phyloP scores from a whole-genome alignment of 2,797 vertebrate species.

The Orestias chungarensis region DNA sequence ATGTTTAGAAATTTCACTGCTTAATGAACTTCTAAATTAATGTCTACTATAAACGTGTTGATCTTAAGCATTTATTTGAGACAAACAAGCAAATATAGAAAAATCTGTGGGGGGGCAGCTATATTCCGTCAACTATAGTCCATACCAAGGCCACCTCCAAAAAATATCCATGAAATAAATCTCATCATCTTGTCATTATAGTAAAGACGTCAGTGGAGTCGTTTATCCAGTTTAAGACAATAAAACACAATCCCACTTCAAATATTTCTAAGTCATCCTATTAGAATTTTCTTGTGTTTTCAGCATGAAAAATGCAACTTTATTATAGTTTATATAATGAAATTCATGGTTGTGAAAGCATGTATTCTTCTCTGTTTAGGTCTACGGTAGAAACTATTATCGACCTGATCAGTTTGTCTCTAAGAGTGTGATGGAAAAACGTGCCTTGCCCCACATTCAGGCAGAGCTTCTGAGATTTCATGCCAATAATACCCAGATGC shows the following conservation, averaged over 20 bases:
- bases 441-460: constrained; percentile 81
- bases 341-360: not conserved
- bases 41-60: no score
- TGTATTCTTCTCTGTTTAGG: constrained; percentile 58
- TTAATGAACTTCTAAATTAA: no score
- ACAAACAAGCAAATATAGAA: not conserved
- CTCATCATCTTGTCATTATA: no score
- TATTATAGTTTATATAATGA: not conserved
- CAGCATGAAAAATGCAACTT: not conserved
- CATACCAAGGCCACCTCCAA: not conserved
- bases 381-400: constrained; percentile 84
- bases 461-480: constrained; percentile 83
- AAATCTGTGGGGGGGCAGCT: not conserved
- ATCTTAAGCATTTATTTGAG: not conserved
- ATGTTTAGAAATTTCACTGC: no score
- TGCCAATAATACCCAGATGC: constrained; percentile 77
- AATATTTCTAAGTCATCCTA: not conserved
- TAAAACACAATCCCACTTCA: no score
- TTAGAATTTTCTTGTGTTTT: not conserved
- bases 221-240: no score
- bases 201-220: no score
- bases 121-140: not conserved
- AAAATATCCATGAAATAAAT: no score
- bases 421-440: constrained; percentile 84
- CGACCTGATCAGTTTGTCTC: constrained; percentile 88